Evolutionary conservation across 2,888 invertebrate genomes (phyloP), one percentile per base, ranked within the genome.

Genomic region (Chaitophorus viminalis): DNA sequence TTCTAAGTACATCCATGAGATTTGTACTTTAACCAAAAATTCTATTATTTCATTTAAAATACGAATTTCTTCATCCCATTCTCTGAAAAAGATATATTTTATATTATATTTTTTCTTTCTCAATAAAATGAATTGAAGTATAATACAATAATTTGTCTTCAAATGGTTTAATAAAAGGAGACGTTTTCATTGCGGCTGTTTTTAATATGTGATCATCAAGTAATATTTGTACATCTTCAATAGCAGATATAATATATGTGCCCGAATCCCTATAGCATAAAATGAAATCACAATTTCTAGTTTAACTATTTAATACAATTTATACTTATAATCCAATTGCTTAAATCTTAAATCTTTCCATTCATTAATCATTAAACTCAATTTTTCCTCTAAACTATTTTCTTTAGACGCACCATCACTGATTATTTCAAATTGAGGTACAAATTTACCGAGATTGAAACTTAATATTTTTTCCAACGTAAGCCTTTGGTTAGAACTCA

Each of bases 121-220:
- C 14, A 11, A 11, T 46, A 14, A 46, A 46, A 46, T 46, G 2
- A 46, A 54, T 39, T 39, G 3, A 65, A 83, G n/a, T 74, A n/a
- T 92, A 94, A 93, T 92, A 96, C 96, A 94, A 90, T 89, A 96
- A 96, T 91, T 95, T 94, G 82, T 94, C 94, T 91, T 98, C 97
- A 91, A 99, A 98, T 0, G 98, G 98, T 91, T 97, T 98, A 89
- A 98, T 98, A 90, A 98, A 98, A 0, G 98, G 97, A 0, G 98
- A 98, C 91, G 98, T 98, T 92, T 98, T 96, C 98, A 99, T 98
- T 0, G 98, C 98, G 91, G 98, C 98, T 2, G 98, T 97, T 92
- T 98, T 99, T 17, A 98, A 96, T 90, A 99, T 95, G 91, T 99
- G 98, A 91, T 99, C 99, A 91, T 99, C 99, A 86, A 99, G 92